Base-by-base conservation (phyloP, 1,140 invertebrate species). In the Panagrolaimus sp. region DNA sequence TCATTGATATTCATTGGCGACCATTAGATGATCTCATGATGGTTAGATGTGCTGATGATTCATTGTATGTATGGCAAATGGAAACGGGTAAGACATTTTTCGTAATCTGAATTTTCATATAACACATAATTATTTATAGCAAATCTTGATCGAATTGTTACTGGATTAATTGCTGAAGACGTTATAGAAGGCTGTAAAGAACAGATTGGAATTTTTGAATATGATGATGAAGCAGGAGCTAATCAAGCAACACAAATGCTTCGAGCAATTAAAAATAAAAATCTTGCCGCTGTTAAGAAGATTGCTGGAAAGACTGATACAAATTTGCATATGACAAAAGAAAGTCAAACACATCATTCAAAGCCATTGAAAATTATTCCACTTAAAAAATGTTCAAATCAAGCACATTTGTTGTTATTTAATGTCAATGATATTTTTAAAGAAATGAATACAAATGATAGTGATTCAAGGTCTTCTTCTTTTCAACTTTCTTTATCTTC, bases 61-160 rank as follows among this genome's bases (percentile, higher is more conserved):
- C 92, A 5, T 93, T 97, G 9, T 96, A 97, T 83, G 92, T 98
- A 1, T 98, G 96, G 96, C 94, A 98, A 87, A 98, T 99, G 93
- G 96, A 98, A 86, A 98, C 95, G 51, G 94, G 89, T 88, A 72
- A 75, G n/a, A 72, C 67, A 14, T 9, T 8, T 67, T 0, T 62
- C 67, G 51, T 68, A 23, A n/a, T 11, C 13, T 45, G n/a, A n/a
- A n/a, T n/a, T 27, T 51, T 46, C 42, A 53, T 67, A 57, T 2
- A 74, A 42, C 72, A 38, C n/a, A 20, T 31, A 62, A 51, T 64
- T 46, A 61, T 79, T 76, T 53, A 13, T 67, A 88, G 89, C 93
- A 2, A 94, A 97, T 83, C 83, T 99, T 68, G 96, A 98, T 85
- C 87, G 95, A 62, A 93, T 98, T 27, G 86, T 97, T 0, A 92